Base-by-base conservation (phyloP, 2,797 vertebrate species). In the Chiroxiphia lanceolata region DNA sequence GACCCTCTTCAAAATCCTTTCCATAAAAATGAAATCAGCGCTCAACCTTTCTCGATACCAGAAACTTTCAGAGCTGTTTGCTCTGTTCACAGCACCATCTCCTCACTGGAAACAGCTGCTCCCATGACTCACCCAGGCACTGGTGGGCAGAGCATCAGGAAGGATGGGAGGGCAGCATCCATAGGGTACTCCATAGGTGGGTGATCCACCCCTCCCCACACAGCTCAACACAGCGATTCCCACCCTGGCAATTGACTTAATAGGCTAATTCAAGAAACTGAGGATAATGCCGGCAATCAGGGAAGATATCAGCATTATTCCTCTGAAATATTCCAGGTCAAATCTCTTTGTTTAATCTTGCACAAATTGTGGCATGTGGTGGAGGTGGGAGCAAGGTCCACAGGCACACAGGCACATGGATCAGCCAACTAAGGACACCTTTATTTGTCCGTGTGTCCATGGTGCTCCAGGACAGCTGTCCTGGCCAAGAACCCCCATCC, bases 111-210 rank as follows among this genome's bases (percentile, higher is more conserved):
- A 80, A 34, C 44, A 90, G 64, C 45, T 60, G 64, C 5, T 83
- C 13, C 78, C 18, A 6, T 19, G 51, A 53, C 13, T 79, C 57
- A 29, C 3, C 54, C 45, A 19, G 0, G 0, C 2, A 0, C 15
- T 40, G 14, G 53, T 8, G 3, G 48, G 53, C 57, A 94, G 25
- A 87, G 48, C 71, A 65, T 4, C 3, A 21, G 68, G 36, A 83
- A 75, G 36, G 72, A 56, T 9, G 16, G 5, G 27, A 71, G 12
- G 53, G 50, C 47, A 56, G 26, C 45, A 67, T 27, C 34, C 45
- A 25, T 0, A 10, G 2, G 25, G 2, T 54, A 33, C 11, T 51
- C 21, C 51, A 21, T 0, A 50, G 38, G 14, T 1, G 2, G 33
- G 38, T 25, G 60, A 59, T n/a, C 47, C 53, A 65, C 54, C 56